These are phyloP conservation scores for Himalopsyche anomala DNA, from an alignment of 2,888 invertebrate species.

Conservation along the genomic window DNA sequence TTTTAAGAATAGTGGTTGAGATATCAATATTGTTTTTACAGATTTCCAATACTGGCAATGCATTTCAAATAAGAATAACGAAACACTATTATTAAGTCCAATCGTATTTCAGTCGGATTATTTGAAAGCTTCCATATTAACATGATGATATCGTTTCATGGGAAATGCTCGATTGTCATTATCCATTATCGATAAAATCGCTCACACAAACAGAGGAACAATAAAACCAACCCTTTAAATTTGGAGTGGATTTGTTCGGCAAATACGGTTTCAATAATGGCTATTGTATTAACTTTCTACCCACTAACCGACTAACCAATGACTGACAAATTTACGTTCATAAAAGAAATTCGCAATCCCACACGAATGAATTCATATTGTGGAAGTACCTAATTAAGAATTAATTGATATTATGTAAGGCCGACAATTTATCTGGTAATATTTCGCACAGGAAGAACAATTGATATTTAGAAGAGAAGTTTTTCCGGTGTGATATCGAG, in stretches of 20 bases:
- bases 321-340: conserved; percentile 40
- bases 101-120: neutral
- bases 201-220: conserved; percentile 5
- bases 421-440: neutral
- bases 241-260: conserved; percentile 12
- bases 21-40: no score
- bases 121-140: conserved; percentile 7
- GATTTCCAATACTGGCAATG: neutral
- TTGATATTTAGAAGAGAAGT: no score
- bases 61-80: neutral
- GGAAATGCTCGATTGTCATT: neutral
- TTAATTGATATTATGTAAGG: no score
- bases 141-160: neutral
- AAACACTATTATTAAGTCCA: neutral
- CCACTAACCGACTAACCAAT: conserved; percentile 6
- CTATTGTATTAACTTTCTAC: conserved; percentile 6
- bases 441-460: neutral
- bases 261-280: conserved; percentile 4
- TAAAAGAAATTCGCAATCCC: conserved; percentile 8
- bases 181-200: neutral
- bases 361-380: neutral
- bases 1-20: no score
- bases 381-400: no score
- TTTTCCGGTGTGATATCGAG: no score
- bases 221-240: conserved; percentile 8